Conservation (phyloP, 2,797 vertebrate genomes). For the Mormyrus hasselquistii region DNA sequence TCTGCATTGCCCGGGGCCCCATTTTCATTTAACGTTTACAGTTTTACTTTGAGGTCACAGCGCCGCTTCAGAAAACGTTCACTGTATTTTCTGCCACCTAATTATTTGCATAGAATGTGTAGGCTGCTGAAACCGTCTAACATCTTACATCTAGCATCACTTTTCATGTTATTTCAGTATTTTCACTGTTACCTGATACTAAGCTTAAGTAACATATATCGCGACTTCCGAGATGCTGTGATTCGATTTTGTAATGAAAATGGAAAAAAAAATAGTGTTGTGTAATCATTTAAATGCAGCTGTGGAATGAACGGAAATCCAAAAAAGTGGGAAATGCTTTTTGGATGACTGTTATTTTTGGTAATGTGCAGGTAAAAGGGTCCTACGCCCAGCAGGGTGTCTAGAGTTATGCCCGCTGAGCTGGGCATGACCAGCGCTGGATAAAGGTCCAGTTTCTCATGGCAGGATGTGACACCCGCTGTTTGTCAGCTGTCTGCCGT, state of each 20-base stretch:
- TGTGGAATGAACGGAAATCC: background rate
- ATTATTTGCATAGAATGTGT: background rate
- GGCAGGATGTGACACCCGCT: background rate
- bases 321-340: background rate
- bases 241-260: background rate
- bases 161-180: background rate
- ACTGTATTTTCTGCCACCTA: background rate
- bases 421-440: background rate
- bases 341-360: background rate
- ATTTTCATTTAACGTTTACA: background rate
- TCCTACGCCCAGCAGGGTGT: background rate
- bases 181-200: background rate
- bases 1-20: background rate
- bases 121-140: background rate
- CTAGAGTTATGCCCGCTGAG: background rate
- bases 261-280: background rate
- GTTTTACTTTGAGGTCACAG: background rate
- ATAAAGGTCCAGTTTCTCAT: background rate
- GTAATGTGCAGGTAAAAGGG: background rate
- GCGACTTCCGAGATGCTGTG: background rate
- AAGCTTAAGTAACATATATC: background rate
- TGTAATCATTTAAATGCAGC: background rate
- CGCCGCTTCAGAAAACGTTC: background rate
- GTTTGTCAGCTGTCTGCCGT: background rate
- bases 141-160: background rate